Conservation (phyloP, 2,113 vertebrate species). For the Oxyura jamaicensis region DNA sequence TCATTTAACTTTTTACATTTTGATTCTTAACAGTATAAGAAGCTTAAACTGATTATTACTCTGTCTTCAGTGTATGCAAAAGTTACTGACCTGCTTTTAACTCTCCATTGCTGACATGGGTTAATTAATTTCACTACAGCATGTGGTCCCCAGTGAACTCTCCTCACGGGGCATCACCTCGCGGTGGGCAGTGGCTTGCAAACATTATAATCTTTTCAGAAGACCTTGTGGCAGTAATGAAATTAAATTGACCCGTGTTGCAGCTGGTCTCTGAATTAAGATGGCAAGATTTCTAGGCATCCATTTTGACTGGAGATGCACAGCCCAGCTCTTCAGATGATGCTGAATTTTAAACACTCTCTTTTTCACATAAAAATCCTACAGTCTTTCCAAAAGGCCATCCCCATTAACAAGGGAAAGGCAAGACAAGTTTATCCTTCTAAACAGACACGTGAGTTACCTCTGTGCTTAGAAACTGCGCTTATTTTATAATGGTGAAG, state of each 20-base stretch:
- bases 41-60: background rate
- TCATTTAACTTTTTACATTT: background rate
- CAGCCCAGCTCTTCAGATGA: background rate
- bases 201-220: slow-evolving; percentile 46
- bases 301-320: background rate
- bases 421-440: background rate
- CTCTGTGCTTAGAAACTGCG: background rate
- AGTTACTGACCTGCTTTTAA: slow-evolving; percentile 1
- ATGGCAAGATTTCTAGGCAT: slow-evolving; percentile 48
- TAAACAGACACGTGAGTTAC: background rate
- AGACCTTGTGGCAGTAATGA: slow-evolving; percentile 67
- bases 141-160: slow-evolving; percentile 9
- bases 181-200: background rate
- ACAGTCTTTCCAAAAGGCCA: slow-evolving; percentile 1
- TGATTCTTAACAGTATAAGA: background rate
- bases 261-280: slow-evolving; percentile 57
- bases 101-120: slow-evolving; percentile 25
- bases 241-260: slow-evolving; percentile 69
- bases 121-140: slow-evolving; percentile 65
- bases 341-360: slow-evolving; percentile 35
- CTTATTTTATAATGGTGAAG: background rate
- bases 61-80: background rate
- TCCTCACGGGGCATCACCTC: slow-evolving; percentile 51
- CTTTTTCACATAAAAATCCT: background rate
- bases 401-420: slow-evolving; percentile 7